Percentiles rank a stretch among this genome's conserved stretches.
Conservation (phyloP, 30 jellyfish, hydroid and myxozoan species). For the Aurelia aurita complex sp. Pacific region DNA sequence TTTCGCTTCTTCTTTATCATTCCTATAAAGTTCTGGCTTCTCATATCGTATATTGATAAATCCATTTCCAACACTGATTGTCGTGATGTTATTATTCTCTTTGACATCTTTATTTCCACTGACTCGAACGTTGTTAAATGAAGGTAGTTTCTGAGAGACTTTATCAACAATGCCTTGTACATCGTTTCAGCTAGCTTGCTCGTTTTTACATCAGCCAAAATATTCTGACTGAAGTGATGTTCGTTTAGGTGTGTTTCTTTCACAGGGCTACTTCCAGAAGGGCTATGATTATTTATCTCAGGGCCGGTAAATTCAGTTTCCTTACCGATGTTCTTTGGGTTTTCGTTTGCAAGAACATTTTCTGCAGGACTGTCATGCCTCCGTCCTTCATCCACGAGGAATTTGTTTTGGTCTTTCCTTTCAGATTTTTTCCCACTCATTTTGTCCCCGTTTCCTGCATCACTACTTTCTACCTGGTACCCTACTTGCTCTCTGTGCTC, state of each 20-base stretch:
- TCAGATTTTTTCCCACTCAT: not conserved
- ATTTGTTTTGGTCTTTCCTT: not conserved
- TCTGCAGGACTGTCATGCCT: not conserved
- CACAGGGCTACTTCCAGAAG: no score
- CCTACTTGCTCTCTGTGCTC: no score
- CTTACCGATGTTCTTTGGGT: no score
- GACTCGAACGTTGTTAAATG: not conserved
- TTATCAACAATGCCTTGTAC: no score
- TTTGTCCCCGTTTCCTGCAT: not conserved
- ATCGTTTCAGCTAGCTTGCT: no score
- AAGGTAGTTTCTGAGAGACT: not conserved
- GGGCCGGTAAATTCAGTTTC: no score
- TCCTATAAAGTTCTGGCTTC: conserved; percentile 5
- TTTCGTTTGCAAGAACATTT: no score
- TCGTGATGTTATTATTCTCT: conserved; percentile 28
- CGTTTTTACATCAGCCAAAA: no score
- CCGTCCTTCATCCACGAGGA: not conserved
- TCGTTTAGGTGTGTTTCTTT: no score
- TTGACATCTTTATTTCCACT: not conserved
- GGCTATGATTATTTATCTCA: no score
- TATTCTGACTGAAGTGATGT: no score
- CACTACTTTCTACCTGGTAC: not conserved
- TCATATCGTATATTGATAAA: conserved; percentile 48
- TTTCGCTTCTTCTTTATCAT: not conserved
- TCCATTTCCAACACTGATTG: conserved; percentile 61